A percentile compares a stretch with the other conserved stretches of the same genome.
Conservation (phyloP, 2,113 vertebrate genomes). For the Gambusia holbrooki region DNA sequence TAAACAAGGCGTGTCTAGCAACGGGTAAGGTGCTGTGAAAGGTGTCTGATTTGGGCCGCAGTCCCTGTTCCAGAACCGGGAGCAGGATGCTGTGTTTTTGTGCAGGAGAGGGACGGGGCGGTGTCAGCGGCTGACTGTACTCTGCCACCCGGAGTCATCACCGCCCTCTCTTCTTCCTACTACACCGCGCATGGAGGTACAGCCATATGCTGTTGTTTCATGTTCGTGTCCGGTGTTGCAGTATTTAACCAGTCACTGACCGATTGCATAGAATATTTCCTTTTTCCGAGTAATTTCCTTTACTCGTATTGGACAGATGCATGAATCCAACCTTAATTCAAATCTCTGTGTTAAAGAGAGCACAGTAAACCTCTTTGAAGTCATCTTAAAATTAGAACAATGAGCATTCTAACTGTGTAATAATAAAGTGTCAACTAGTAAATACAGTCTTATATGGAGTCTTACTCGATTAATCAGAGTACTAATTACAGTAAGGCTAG, state of each 20-base stretch:
- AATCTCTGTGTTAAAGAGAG: too few relatives aligned
- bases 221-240: not conserved
- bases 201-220: not conserved
- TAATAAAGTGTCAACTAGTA: not conserved
- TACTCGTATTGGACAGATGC: too few relatives aligned
- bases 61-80: conserved; percentile 31
- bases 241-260: conserved; percentile 8
- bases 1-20: conserved; percentile 30
- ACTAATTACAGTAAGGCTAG: too few relatives aligned
- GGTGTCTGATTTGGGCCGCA: conserved; percentile 51
- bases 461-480: too few relatives aligned
- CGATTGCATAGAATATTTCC: not conserved
- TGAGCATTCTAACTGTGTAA: too few relatives aligned
- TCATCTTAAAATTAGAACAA: not conserved
- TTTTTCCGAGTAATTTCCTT: too few relatives aligned
- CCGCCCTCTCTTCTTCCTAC: not conserved
- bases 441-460: too few relatives aligned
- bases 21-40: conserved; percentile 18
- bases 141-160: conserved; percentile 6
- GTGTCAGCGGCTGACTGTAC: conserved; percentile 36
- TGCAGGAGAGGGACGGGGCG: conserved; percentile 22
- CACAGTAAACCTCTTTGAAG: not conserved
- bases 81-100: conserved; percentile 3
- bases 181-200: not conserved
- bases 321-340: not conserved